Conservation (phyloP, 30 jellyfish, hydroid and myxozoan species). For the Hydra vulgaris region DNA sequence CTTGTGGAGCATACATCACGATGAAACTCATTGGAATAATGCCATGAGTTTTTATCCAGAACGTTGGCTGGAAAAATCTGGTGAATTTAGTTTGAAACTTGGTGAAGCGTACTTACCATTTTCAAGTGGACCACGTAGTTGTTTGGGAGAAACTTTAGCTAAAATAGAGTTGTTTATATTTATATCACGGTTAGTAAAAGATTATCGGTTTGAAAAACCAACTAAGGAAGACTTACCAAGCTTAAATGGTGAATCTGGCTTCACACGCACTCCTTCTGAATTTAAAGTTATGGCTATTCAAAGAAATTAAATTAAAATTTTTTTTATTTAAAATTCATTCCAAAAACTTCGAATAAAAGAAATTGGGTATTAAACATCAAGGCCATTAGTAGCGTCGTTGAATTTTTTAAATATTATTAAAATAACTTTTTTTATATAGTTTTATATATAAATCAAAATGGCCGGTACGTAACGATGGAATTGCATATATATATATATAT, state of each 20-base stretch:
- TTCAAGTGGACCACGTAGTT: constrained; percentile 70
- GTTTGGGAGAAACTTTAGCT: constrained; percentile 71
- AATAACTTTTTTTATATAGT: too few relatives aligned
- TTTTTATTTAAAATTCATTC: too few relatives aligned
- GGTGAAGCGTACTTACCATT: constrained; percentile 50
- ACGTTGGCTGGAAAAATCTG: constrained; percentile 60
- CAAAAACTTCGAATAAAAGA: too few relatives aligned
- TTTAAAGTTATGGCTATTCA: not conserved
- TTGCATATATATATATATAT: too few relatives aligned
- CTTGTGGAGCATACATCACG: constrained; percentile 58
- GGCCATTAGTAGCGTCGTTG: too few relatives aligned
- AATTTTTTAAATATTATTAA: too few relatives aligned
- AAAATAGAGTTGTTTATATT: constrained; percentile 42
- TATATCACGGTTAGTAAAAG: constrained; percentile 32
- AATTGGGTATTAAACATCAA: too few relatives aligned
- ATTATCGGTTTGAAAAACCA: not conserved
- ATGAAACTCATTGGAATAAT: constrained; percentile 54
- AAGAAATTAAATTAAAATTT: too few relatives aligned
- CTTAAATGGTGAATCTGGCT: constrained; percentile 10
- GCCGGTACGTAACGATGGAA: too few relatives aligned
- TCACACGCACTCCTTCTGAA: constrained; percentile 1
- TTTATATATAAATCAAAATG: too few relatives aligned
- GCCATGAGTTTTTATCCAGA: constrained; percentile 61
- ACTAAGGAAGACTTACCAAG: constrained; percentile 13
- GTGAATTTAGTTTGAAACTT: constrained; percentile 23